phyloP scores from a whole-genome alignment of 2,797 vertebrate species.

The Rhinoraja longicauda region DNA sequence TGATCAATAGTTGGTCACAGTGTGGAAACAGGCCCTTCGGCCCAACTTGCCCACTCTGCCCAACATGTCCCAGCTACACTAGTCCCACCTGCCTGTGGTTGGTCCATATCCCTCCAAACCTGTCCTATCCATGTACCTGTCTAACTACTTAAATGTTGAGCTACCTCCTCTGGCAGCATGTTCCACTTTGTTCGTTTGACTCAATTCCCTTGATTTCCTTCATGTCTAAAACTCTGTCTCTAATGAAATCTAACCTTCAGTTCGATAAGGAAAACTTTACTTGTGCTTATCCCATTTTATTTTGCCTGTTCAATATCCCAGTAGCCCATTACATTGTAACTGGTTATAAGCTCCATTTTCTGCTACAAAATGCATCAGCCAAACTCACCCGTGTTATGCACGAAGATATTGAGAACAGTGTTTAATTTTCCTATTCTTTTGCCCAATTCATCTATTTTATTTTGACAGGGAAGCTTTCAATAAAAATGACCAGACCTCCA shows the following conservation, averaged over 20 bases:
- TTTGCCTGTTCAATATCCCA: not conserved
- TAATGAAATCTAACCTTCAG: not conserved
- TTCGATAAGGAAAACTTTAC: not conserved
- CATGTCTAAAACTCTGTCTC: not conserved
- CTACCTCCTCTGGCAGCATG: too few relatives aligned
- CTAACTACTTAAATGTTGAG: too few relatives aligned
- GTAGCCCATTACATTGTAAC: not conserved
- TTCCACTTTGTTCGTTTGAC: too few relatives aligned
- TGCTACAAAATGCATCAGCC: not conserved
- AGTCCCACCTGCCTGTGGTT: too few relatives aligned
- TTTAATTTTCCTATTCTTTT: not conserved
- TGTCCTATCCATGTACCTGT: too few relatives aligned
- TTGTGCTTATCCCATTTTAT: too few relatives aligned
- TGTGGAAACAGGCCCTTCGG: too few relatives aligned
- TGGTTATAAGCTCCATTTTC: not conserved
- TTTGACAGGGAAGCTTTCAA: constrained; percentile 28
- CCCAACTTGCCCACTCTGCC: too few relatives aligned
- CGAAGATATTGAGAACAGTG: not conserved
- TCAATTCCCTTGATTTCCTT: too few relatives aligned
- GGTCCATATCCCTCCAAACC: too few relatives aligned
- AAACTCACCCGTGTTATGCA: not conserved
- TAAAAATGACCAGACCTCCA: constrained; percentile 40
- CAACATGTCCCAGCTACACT: too few relatives aligned
- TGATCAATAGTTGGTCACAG: too few relatives aligned
- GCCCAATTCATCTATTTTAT: not conserved